A percentile compares a stretch with the other conserved stretches of the same genome.
phyloP scores from a whole-genome alignment of 1,140 invertebrate species.

The Melanaphis sacchari region DNA sequence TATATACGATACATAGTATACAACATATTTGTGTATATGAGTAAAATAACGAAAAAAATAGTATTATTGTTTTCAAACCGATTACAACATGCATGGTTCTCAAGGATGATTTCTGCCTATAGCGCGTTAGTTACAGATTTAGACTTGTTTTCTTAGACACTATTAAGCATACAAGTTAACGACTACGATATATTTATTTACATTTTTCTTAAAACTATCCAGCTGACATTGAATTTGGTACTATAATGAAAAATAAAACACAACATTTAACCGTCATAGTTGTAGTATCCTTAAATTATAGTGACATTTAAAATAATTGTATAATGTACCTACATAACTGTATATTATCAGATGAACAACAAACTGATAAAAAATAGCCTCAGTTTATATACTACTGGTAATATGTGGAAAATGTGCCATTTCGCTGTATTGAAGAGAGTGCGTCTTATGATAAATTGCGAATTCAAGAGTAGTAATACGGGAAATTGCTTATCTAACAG shows the following conservation, averaged over 20 bases:
- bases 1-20: background rate
- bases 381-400: background rate
- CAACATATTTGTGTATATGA: background rate
- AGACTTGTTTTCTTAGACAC: background rate
- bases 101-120: background rate
- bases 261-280: background rate
- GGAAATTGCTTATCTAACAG: background rate
- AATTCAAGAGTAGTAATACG: background rate
- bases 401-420: background rate
- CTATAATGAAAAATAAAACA: background rate
- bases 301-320: constrained; percentile 15
- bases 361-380: background rate
- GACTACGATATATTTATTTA: background rate
- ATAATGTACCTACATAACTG: background rate
- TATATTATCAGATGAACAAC: background rate
- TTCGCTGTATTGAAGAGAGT: constrained; percentile 10
- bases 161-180: background rate
- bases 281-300: background rate
- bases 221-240: background rate
- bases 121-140: background rate
- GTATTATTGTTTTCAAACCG: background rate
- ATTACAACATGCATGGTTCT: background rate
- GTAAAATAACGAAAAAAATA: background rate
- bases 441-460: background rate
- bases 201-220: background rate